A percentile compares a stretch with the other conserved stretches of the same genome.
Evolutionary conservation across 2,888 invertebrate genomes (phyloP).

Genomic region (Chironomus riparius): DNA sequence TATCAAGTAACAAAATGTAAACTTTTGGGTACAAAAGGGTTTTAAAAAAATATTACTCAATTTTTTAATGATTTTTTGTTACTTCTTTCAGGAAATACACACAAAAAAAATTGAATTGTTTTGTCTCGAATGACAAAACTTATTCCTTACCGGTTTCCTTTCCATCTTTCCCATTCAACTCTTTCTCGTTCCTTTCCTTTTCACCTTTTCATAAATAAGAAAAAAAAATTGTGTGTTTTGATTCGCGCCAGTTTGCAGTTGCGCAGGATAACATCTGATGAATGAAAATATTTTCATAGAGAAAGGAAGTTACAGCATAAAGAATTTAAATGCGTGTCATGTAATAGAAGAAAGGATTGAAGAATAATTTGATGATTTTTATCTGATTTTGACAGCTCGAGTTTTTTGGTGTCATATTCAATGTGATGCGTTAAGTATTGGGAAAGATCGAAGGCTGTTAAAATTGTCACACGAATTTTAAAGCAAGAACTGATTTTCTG

Average conservation of each 20-base stretch:
- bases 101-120: neutral
- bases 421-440: neutral
- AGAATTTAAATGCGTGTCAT: slow-evolving; percentile 15
- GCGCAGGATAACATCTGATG: neutral
- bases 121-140: neutral
- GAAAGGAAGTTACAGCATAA: neutral
- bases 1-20: slow-evolving; percentile 24
- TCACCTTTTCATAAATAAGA: neutral
- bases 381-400: neutral
- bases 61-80: slow-evolving; percentile 26
- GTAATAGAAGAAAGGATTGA: neutral
- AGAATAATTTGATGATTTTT: neutral
- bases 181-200: neutral
- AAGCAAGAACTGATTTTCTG: too few relatives aligned
- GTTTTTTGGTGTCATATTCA: neutral
- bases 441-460: too few relatives aligned
- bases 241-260: slow-evolving; percentile 8
- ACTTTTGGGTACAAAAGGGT: neutral
- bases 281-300: neutral
- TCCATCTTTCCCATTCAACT: slow-evolving; percentile 1
- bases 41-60: slow-evolving; percentile 8
- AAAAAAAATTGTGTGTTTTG: neutral
- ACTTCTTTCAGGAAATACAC: slow-evolving; percentile 4
- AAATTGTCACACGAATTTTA: too few relatives aligned
- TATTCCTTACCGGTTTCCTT: neutral